Evolutionary conservation across 2,113 vertebrate genomes (phyloP).

Genomic region (Spea multiplicata): DNA sequence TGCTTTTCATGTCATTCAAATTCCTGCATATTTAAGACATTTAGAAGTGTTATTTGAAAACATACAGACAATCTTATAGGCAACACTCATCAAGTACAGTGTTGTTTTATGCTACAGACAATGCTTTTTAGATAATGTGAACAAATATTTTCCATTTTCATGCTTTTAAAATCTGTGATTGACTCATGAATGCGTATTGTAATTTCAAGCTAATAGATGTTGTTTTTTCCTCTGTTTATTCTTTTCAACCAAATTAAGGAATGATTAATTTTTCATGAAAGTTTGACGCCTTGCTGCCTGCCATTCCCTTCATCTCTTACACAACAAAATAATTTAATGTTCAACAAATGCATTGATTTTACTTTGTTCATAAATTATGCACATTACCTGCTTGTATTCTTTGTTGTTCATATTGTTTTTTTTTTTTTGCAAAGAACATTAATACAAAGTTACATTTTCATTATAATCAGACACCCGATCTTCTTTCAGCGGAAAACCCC

Average conservation of each 20-base stretch:
- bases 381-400: not conserved
- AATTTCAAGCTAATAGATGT: not conserved
- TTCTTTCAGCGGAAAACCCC: not conserved
- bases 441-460: not conserved
- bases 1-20: too few species aligned
- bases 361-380: not conserved
- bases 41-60: too few species aligned
- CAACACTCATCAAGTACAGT: not conserved
- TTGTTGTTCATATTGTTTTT: not conserved
- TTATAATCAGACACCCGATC: not conserved
- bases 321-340: not conserved
- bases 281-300: not conserved
- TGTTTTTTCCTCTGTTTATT: not conserved
- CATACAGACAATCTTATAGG: not conserved
- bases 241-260: not conserved
- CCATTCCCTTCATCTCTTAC: not conserved
- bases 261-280: slow-evolving; percentile 2
- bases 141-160: not conserved
- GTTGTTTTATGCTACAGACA: not conserved
- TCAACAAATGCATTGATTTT: not conserved
- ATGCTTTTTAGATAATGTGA: not conserved
- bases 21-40: too few species aligned
- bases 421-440: not conserved
- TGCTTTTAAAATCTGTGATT: not conserved
- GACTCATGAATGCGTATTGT: not conserved